Evolutionary conservation across 2,888 invertebrate species (phyloP).

Genomic region (Spilosoma lubricipeda): DNA sequence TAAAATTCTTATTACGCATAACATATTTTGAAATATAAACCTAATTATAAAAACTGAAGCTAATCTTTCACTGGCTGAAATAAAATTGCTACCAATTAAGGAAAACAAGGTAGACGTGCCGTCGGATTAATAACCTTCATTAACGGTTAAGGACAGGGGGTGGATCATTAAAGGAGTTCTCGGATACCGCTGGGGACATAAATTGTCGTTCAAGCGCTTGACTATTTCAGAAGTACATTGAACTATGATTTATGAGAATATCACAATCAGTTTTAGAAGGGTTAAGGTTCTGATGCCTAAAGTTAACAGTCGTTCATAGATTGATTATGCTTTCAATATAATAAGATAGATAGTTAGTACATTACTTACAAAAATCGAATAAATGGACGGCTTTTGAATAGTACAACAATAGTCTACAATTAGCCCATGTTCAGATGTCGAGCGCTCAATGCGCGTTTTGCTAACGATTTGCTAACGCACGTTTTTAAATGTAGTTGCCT

Average conservation of each 20-base stretch:
- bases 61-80: conserved; percentile 69
- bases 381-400: background rate
- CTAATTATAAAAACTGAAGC: conserved; percentile 74
- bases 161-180: conserved; percentile 70
- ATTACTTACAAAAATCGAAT: background rate
- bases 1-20: conserved; percentile 23
- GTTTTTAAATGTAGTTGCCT: too few species aligned
- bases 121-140: conserved; percentile 83
- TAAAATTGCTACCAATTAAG: conserved; percentile 83
- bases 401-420: background rate
- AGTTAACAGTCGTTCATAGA: background rate
- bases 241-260: conserved; percentile 5
- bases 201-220: conserved; percentile 44
- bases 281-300: background rate
- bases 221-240: conserved; percentile 35
- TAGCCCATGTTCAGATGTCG: too few species aligned
- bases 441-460: too few species aligned
- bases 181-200: conserved; percentile 63
- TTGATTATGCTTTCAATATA: too few species aligned
- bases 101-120: conserved; percentile 82
- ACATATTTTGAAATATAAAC: conserved; percentile 60
- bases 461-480: too few species aligned
- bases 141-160: conserved; percentile 75
- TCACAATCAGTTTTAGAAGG: background rate
- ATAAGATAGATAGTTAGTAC: too few species aligned